Evolutionary conservation across 2,888 invertebrate species (phyloP).

Genomic region (Laspeyria flexula): DNA sequence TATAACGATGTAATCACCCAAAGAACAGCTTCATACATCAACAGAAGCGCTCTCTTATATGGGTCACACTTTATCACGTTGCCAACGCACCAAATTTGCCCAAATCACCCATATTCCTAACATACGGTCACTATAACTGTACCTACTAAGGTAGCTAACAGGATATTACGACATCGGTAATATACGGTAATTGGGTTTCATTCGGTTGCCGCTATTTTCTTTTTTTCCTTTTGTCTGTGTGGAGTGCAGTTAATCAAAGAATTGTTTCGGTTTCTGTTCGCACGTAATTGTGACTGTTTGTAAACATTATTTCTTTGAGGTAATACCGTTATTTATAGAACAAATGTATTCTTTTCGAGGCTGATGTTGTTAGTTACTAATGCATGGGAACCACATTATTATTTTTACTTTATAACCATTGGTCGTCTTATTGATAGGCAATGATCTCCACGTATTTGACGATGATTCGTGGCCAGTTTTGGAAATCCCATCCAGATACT

Average conservation of each 20-base stretch:
- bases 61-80: slow-evolving; percentile 41
- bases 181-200: slow-evolving; percentile 40
- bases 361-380: too few species aligned
- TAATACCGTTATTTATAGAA: background rate
- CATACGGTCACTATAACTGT: slow-evolving; percentile 36
- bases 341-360: too few species aligned
- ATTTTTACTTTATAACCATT: too few species aligned
- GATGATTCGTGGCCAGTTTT: too few species aligned
- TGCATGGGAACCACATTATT: too few species aligned
- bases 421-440: too few species aligned
- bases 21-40: slow-evolving; percentile 17
- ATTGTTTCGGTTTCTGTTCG: slow-evolving; percentile 8
- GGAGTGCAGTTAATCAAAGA: slow-evolving; percentile 15
- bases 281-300: slow-evolving; percentile 9
- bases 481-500: too few species aligned
- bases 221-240: slow-evolving; percentile 29
- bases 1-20: slow-evolving; percentile 14
- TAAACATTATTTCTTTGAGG: slow-evolving; percentile 9
- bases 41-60: slow-evolving; percentile 15
- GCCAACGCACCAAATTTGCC: slow-evolving; percentile 24
- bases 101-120: slow-evolving; percentile 44
- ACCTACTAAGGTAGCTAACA: slow-evolving; percentile 28
- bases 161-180: slow-evolving; percentile 30
- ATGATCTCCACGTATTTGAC: too few species aligned
- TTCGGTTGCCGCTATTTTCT: slow-evolving; percentile 16